Evolutionary conservation across 2,888 invertebrate species (phyloP).

Genomic region (Tinea trinotella): DNA sequence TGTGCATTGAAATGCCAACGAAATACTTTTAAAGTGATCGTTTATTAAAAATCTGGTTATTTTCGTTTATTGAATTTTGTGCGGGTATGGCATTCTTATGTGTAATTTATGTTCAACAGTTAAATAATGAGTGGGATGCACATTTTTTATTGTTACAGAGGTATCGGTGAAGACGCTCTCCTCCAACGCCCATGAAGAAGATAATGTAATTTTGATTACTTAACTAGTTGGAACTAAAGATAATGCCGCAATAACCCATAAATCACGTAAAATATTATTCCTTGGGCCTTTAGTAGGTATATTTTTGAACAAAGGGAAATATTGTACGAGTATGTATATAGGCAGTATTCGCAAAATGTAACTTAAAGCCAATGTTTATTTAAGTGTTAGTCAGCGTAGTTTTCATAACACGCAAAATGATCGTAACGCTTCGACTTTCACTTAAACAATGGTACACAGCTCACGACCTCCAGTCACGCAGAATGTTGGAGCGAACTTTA

Average conservation of each 20-base stretch:
- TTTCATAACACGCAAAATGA: conserved; percentile 56
- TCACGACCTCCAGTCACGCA: conserved; percentile 52
- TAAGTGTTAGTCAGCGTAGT: conserved; percentile 21
- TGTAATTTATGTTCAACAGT: too few species aligned
- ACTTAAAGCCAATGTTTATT: neutral
- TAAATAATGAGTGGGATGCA: neutral
- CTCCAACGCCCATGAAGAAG: neutral
- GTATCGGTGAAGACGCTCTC: too few species aligned
- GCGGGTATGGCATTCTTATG: neutral
- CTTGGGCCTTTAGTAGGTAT: neutral
- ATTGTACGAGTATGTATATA: neutral
- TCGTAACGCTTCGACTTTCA: conserved; percentile 57
- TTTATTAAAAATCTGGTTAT: conserved; percentile 15
- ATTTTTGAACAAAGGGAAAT: neutral
- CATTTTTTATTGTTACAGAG: neutral
- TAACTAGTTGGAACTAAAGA: conserved; percentile 7
- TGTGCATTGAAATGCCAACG: conserved; percentile 2
- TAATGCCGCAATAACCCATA: neutral
- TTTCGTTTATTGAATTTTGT: neutral
- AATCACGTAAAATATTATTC: neutral
- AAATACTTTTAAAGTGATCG: neutral
- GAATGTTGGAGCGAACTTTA: conserved; percentile 21
- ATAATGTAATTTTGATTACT: conserved; percentile 64
- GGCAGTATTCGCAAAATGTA: neutral
- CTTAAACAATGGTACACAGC: conserved; percentile 48